Base-by-base conservation (phyloP, 2,113 vertebrate genomes). In the Motacilla alba region DNA sequence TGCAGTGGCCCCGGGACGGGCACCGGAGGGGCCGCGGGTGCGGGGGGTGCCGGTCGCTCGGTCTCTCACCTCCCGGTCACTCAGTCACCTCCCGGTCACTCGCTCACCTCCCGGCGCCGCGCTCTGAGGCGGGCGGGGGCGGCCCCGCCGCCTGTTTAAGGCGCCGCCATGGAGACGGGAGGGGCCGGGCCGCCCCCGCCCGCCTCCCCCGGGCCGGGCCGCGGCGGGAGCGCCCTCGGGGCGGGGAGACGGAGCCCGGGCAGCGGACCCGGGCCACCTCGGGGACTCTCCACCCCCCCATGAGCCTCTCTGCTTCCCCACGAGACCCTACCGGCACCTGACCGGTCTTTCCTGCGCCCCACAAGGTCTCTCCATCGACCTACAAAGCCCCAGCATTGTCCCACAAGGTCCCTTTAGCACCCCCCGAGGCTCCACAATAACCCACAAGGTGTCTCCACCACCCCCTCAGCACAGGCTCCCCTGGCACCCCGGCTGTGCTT, bases 121-220 rank as follows among this genome's bases (percentile, higher is more conserved):
- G 63, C 68, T 88, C 50, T 80, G 50, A 86, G 59, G 46, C 44
- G 91, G 68, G 67, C 44, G 62, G 84, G 84, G 41, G 64, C 68
- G 27, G 85, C 33, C 13, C 47, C 43, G 30, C 85, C 58, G 58
- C 33, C 89, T 56, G 80, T 86, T 94, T 89, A 94, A 92, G 85
- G 64, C 59, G 41, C 85, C 64, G 75, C 89, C 84, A 64, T 84
- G 37, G 85, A 1, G 52, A 84, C 93, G 89, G 85, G 89, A 85
- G 89, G 85, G 93, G 88, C 92, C 52, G 53, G 22, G 70, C 93
- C 84, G 75, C 80, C 84, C 85, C 93, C 37, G 67, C 86, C 93
- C 76, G 49, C 93, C 93, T n/a, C 44, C 77, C 90, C 82, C 55
- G 43, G 92, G 53, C 89, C 44, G 43, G 44, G 14, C 46, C 35